Percentiles rank a stretch among this genome's conserved stretches.
phyloP scores from a whole-genome alignment of 2,888 invertebrate species.

The Octonoba sinensis region DNA sequence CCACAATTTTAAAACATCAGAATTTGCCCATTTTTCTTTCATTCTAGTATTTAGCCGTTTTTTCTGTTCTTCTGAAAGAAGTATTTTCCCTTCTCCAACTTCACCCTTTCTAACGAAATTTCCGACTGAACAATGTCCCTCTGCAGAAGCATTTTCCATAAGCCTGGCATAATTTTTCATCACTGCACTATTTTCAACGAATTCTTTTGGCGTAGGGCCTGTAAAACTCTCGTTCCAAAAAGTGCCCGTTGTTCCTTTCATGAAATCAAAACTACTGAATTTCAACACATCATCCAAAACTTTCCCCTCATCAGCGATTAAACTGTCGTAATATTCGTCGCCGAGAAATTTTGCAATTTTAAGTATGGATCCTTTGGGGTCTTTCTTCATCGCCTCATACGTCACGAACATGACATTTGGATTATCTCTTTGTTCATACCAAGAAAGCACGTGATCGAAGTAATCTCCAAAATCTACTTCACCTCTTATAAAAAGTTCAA shows the following conservation, averaged over 20 bases:
- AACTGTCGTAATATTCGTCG: conserved; percentile 3
- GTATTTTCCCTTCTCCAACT: conserved; percentile 71
- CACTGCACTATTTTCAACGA: not conserved
- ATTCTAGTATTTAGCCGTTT: conserved; percentile 21
- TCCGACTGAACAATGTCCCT: conserved; percentile 19
- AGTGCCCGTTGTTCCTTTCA: conserved; percentile 34
- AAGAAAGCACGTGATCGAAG: conserved; percentile 62
- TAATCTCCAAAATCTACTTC: conserved; percentile 67
- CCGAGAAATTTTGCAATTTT: conserved; percentile 66
- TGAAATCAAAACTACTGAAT: conserved; percentile 49
- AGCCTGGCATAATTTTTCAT: conserved; percentile 14
- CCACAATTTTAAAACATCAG: conserved; percentile 48
- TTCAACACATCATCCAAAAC: conserved; percentile 27
- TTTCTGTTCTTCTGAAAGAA: conserved; percentile 29
- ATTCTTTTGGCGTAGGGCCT: not conserved
- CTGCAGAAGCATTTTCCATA: conserved; percentile 1
- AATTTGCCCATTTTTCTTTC: conserved; percentile 25
- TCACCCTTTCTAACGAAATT: conserved; percentile 68
- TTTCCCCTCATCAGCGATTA: conserved; percentile 21
- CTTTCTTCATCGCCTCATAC: conserved; percentile 71
- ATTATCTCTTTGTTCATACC: conserved; percentile 65
- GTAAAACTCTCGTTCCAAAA: conserved; percentile 12
- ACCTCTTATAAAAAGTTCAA: conserved; percentile 70
- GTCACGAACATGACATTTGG: conserved; percentile 70
- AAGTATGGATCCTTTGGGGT: conserved; percentile 58